These are phyloP conservation scores for Musca vetustissima DNA, from an alignment of 1,140 invertebrate species.

Conservation along the genomic window DNA sequence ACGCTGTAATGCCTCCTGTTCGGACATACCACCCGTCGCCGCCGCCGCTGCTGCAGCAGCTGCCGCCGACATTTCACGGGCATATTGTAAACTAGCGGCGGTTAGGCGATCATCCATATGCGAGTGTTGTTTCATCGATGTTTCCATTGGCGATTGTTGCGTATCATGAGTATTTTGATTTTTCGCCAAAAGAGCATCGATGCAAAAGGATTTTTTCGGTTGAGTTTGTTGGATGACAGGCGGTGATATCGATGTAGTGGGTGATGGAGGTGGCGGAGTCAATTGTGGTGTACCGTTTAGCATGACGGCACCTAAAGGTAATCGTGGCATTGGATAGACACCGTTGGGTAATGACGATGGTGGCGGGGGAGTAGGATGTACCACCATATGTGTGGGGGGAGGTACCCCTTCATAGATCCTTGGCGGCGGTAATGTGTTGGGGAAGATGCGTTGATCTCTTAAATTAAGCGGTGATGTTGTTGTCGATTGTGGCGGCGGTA, in stretches of 20 bases:
- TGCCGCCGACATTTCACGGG: constrained; percentile 43
- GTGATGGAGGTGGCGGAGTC: constrained; percentile 30
- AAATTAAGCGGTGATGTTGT: constrained; percentile 8
- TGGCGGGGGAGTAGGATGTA: constrained; percentile 37
- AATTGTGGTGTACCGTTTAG: constrained; percentile 30
- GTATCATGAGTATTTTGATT: constrained; percentile 38
- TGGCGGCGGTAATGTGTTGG: constrained; percentile 17
- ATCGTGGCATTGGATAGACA: constrained; percentile 33
- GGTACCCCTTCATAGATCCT: constrained; percentile 39
- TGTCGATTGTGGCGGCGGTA: constrained; percentile 17
- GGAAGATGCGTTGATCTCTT: constrained; percentile 33
- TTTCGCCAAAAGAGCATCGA: constrained; percentile 65
- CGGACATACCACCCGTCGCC: constrained; percentile 36
- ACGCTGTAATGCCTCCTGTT: constrained; percentile 50
- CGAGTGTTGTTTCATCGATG: background rate
- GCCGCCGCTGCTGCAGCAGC: constrained; percentile 44
- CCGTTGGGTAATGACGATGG: constrained; percentile 31
- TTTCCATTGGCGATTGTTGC: background rate
- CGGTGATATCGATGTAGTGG: constrained; percentile 25
- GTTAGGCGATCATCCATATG: constrained; percentile 37
- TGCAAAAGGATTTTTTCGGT: constrained; percentile 66
- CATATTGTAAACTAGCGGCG: constrained; percentile 45
- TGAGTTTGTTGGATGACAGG: constrained; percentile 36
- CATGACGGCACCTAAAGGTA: constrained; percentile 38
- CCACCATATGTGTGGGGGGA: constrained; percentile 34